Conservation (phyloP, 2,797 vertebrate genomes). For the Enteromius viviparus region DNA sequence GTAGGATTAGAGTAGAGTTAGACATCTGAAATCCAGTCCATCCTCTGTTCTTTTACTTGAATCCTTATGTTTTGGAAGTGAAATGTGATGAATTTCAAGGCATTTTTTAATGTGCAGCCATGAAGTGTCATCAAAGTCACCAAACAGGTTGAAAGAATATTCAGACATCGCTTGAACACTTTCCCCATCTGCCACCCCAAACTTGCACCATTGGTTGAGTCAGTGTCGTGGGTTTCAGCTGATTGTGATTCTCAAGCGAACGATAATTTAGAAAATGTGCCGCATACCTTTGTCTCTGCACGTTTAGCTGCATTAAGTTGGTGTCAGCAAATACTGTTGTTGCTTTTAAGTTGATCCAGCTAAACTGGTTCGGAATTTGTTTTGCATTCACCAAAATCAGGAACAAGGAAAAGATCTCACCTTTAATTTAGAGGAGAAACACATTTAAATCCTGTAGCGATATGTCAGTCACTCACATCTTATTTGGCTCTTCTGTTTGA, state of each 20-base stretch:
- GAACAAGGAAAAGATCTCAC: background rate
- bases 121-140: background rate
- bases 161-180: background rate
- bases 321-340: background rate
- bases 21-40: background rate
- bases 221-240: background rate
- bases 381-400: background rate
- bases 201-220: background rate
- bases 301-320: background rate
- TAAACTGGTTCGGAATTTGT: background rate
- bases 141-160: background rate
- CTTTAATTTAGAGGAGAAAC: background rate
- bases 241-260: background rate
- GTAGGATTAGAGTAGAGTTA: background rate
- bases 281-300: background rate
- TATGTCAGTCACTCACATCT: background rate
- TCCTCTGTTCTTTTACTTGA: background rate
- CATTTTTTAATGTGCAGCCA: background rate
- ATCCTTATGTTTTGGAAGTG: background rate
- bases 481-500: background rate
- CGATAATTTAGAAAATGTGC: background rate
- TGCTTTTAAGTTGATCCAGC: background rate
- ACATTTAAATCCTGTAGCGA: background rate
- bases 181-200: background rate
- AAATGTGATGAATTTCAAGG: background rate